Evolutionary conservation across 2,888 invertebrate genomes (phyloP), one percentile per base, ranked within the genome.

Genomic region (Sabatieria punctata): DNA sequence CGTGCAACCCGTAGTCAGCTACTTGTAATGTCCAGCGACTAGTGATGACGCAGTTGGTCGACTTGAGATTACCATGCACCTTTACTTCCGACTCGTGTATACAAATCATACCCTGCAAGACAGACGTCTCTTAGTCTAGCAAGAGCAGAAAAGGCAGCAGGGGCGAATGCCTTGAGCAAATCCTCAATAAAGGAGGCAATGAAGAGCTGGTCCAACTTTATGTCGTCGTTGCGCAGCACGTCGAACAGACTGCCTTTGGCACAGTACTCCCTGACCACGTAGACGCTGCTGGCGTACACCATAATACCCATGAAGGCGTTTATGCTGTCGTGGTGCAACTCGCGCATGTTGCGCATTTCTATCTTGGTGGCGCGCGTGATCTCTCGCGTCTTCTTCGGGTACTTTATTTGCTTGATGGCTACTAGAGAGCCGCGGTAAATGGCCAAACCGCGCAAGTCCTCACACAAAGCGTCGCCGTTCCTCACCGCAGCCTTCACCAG

Each of bases 231-330:
- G 73, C 91, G 88, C 64, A 95, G 81, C 70, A 95, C 88, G 76
- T 97, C 95, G 81, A 89, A 85, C 67, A 97, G 77, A 72, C 91
- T 91, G 68, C 93, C 93, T 75, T 91, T 91, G 71, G 88, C 82
- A 74, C 95, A 95, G 72, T 93, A 97, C 73, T 93, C 89, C 51
- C 88, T 86, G 71, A 95, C 81, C 68, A 95, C 77, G 23, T 13
- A 41, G 21, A 11, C 8, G 21, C 13, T 38, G 11, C 18, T 13
- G 11, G 8, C 11, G 18, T 18, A 21, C 8, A 13, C 18, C 1
- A 51, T 44, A 1, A 43, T 35, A 54, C 95, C 95, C 67, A 93
- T 85, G 72, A 97, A 95, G 48, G 85, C 84, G 72, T 93, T 93
- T 54, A 95, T 77, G 71, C 95, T 95, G 69, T 89, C 86, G 71